Percentiles rank a stretch among this genome's conserved stretches.
phyloP scores from a whole-genome alignment of 2,113 vertebrate genomes.

The Heliornis fulica region DNA sequence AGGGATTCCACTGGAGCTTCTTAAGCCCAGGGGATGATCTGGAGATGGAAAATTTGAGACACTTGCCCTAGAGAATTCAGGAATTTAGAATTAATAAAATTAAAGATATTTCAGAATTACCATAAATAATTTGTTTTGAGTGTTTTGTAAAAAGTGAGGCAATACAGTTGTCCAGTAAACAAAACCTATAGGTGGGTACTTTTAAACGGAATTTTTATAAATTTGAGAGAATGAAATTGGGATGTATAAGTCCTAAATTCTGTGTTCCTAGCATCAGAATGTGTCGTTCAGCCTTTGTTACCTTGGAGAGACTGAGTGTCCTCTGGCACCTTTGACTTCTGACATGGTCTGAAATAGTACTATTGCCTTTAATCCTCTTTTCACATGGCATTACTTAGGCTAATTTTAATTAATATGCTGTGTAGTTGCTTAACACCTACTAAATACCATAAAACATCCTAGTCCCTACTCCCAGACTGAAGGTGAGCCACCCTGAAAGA shows the following conservation, averaged over 20 bases:
- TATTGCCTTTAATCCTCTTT: constrained; percentile 12
- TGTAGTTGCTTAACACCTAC: not conserved
- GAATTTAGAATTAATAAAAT: not conserved
- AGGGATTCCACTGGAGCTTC: not conserved
- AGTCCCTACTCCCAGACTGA: not conserved
- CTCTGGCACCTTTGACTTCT: not conserved
- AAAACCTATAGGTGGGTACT: not conserved
- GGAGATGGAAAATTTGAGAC: not conserved
- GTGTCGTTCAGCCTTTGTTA: not conserved
- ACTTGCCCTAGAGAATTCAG: not conserved
- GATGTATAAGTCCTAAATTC: not conserved
- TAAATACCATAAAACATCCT: not conserved
- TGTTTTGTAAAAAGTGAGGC: not conserved
- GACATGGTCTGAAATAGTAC: not conserved
- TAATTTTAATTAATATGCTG: not conserved
- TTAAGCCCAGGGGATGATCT: not conserved
- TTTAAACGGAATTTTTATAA: not conserved
- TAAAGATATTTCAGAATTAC: not conserved
- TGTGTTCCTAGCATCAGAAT: not conserved
- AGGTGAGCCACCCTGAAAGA: not conserved
- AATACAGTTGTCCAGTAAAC: not conserved
- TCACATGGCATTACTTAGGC: not conserved
- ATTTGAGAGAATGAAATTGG: not conserved
- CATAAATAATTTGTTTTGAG: not conserved
- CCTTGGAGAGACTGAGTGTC: not conserved